Conservation (phyloP, 1,140 invertebrate species). For the Pomacea maculata region DNA sequence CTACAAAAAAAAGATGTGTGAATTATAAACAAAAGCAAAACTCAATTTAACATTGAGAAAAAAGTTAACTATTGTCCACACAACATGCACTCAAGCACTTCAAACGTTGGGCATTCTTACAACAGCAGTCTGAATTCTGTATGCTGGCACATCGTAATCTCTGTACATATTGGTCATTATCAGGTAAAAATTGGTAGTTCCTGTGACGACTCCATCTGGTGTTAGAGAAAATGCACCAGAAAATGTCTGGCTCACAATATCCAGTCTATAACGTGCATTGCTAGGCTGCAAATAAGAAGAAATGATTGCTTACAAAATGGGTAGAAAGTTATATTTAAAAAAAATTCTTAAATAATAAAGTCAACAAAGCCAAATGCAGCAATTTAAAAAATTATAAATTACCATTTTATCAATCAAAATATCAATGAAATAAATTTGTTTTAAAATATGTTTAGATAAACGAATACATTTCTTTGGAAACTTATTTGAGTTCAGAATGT, state of each 20-base stretch:
- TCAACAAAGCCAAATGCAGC: neutral
- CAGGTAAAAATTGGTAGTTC: conserved; percentile 23
- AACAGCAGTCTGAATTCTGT: conserved; percentile 26
- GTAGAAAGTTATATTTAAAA: neutral
- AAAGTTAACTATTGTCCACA: too few species aligned
- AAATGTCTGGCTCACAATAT: conserved; percentile 25
- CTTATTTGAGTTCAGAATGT: too few species aligned
- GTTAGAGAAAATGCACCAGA: conserved; percentile 20
- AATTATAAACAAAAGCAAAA: too few species aligned
- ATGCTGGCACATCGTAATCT: conserved; percentile 32
- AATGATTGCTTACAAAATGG: neutral
- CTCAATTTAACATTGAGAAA: too few species aligned
- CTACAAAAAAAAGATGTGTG: too few species aligned
- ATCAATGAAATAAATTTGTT: too few species aligned
- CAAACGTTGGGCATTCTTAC: conserved; percentile 18
- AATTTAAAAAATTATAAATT: neutral
- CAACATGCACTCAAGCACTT: too few species aligned
- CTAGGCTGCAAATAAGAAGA: conserved; percentile 19
- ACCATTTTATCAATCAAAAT: neutral
- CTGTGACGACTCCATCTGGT: conserved; percentile 13
- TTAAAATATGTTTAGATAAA: too few species aligned
- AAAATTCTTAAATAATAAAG: neutral
- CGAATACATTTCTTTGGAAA: too few species aligned
- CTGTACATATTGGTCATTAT: conserved; percentile 25
- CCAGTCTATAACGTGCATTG: conserved; percentile 14